These are phyloP conservation scores for Perognathus longimembris DNA, from an alignment of 2,113 vertebrate species.

Conservation along the genomic window DNA sequence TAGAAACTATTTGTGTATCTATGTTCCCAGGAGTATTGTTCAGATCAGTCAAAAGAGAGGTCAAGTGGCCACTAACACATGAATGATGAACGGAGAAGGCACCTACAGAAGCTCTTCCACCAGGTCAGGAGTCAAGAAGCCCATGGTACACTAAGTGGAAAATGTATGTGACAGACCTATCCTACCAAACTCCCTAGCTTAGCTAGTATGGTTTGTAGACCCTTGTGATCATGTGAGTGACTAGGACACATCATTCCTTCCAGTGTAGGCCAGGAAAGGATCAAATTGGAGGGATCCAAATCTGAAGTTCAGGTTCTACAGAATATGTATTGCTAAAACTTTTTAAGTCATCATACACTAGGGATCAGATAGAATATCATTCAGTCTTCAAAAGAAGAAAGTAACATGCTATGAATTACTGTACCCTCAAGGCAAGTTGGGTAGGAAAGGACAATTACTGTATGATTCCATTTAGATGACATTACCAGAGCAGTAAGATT, in stretches of 20 bases:
- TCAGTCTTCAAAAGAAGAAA: not conserved
- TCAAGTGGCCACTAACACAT: not conserved
- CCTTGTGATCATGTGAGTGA: not conserved
- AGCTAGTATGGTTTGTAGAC: not conserved
- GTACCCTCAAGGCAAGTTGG: not conserved
- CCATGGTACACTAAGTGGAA: not conserved
- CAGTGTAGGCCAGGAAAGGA: not conserved
- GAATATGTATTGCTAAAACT: not conserved
- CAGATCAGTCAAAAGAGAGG: not conserved
- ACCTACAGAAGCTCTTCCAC: not conserved
- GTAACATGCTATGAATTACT: too few relatives aligned
- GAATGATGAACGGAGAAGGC: not conserved
- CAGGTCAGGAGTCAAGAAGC: not conserved
- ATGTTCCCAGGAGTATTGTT: not conserved
- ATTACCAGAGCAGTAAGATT: not conserved
- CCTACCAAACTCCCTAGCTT: not conserved
- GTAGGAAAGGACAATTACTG: not conserved
- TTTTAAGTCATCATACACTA: not conserved
- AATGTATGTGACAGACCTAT: not conserved
- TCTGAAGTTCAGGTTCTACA: not conserved
- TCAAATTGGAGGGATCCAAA: not conserved
- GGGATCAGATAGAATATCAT: not conserved
- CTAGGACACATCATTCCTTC: not conserved
- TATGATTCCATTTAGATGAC: not conserved
- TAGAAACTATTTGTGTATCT: not conserved